Evolutionary conservation across 2,113 vertebrate genomes (phyloP).

Genomic region (Anarrhichthys ocellatus): DNA sequence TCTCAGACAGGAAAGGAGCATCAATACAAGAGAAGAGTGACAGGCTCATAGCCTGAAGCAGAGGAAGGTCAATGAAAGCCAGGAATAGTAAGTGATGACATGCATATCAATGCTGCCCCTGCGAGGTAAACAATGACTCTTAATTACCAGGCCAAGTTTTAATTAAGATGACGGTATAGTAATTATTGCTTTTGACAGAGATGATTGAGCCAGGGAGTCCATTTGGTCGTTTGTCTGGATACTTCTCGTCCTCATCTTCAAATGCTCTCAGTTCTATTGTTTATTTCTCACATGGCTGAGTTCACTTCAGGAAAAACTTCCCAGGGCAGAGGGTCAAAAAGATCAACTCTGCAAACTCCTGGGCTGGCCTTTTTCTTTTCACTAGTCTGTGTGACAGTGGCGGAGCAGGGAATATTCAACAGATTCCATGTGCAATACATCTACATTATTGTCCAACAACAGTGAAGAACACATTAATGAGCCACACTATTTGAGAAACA

Average conservation of each 20-base stretch:
- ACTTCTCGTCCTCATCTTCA: constrained; percentile 58
- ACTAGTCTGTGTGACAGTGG: neutral
- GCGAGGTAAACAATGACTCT: constrained; percentile 94
- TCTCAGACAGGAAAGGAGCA: constrained; percentile 58
- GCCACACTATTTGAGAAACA: neutral
- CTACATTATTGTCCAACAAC: neutral
- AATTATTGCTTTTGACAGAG: constrained; percentile 93
- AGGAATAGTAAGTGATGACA: constrained; percentile 69
- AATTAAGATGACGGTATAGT: constrained; percentile 93
- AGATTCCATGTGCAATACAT: neutral
- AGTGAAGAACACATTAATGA: neutral
- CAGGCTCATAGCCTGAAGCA: constrained; percentile 62
- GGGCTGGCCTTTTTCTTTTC: neutral
- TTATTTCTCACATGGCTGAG: constrained; percentile 36
- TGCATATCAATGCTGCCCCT: constrained; percentile 88
- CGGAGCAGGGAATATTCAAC: neutral
- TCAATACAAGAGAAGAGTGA: constrained; percentile 64
- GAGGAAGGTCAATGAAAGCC: constrained; percentile 74
- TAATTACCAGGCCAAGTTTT: constrained; percentile 93
- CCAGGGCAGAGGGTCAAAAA: constrained; percentile 23
- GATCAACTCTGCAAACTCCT: constrained; percentile 18
- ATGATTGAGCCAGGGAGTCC: constrained; percentile 88
- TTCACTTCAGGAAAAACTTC: constrained; percentile 1
- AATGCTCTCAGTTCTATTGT: constrained; percentile 38
- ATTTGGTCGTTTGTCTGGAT: constrained; percentile 84